These are phyloP conservation scores for Alosa sapidissima DNA, from an alignment of 2,797 vertebrate genomes.

Conservation along the genomic window DNA sequence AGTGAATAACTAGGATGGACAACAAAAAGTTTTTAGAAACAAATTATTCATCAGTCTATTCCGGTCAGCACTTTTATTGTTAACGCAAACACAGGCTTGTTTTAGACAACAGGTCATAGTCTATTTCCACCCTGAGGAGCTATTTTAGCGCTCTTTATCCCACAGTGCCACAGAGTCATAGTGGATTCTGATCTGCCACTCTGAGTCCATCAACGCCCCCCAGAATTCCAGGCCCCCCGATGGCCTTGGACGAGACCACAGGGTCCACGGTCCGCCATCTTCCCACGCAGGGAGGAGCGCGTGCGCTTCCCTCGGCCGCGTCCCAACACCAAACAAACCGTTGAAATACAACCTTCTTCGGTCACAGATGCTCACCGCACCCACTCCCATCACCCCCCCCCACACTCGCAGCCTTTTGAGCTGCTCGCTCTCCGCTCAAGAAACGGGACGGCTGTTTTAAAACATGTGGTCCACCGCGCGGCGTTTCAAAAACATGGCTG, in stretches of 20 bases:
- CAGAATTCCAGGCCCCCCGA: background rate
- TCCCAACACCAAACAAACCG: conserved; percentile 42
- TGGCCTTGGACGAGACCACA: background rate
- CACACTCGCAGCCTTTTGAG: conserved; percentile 43
- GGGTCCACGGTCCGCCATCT: background rate
- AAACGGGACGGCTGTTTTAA: conserved; percentile 47
- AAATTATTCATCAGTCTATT: conserved; percentile 4
- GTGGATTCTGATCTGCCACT: background rate
- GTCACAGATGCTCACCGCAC: background rate
- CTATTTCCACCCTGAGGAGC: background rate
- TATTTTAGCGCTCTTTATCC: background rate
- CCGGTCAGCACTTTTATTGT: conserved; percentile 16
- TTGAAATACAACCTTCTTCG: conserved; percentile 41
- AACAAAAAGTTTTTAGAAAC: background rate
- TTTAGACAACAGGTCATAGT: conserved; percentile 18
- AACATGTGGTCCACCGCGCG: conserved; percentile 42
- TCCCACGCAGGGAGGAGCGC: conserved; percentile 13
- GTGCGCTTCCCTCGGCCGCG: conserved; percentile 18
- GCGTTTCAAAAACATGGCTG: conserved; percentile 44
- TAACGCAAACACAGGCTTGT: conserved; percentile 13
- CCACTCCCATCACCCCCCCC: conserved; percentile 29
- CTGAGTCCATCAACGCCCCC: background rate
- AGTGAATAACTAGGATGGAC: background rate
- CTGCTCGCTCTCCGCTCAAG: conserved; percentile 32
- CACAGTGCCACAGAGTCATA: background rate